Evolutionary conservation across 2,888 invertebrate genomes (phyloP), one percentile per base, ranked within the genome.

Genomic region (Corbicula japonica): DNA sequence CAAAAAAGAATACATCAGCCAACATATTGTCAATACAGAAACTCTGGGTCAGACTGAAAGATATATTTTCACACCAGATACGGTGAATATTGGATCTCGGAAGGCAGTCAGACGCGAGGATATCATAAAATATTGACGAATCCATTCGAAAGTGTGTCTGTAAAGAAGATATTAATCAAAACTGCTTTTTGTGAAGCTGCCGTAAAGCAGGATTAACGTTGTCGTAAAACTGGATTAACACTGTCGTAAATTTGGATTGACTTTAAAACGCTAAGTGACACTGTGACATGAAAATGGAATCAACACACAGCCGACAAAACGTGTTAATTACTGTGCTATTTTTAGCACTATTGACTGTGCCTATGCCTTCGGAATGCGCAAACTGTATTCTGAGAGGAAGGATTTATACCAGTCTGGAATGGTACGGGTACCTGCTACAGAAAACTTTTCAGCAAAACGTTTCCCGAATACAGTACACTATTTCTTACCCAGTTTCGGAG

Each of bases 351-450:
- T 30, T 72, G 34, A 62, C 71, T 62, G 52, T 48, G n/a, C 50
- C 65, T n/a, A 41, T 61, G 38, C 71, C 71, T 0, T 52, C n/a
- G 15, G 38, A 71, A 8, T 76, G 35, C 8, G 66, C 44, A 52
- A 78, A 70, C 26, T 89, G 89, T 70, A 87, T 87, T 12, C 80
- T 89, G 18, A 89, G 89, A 61, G 91, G 91, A 23, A 83, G 87
- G 23, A 75, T 90, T 28, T 86, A 84, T 69, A 90, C 91, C 15
- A 76, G 86, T 26, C 74, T 87, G 48, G 86, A 85, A 26, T 91
- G 91, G 91, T 90, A 91, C 68, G 91, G 91, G 0, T 91, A 90
- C 63, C 63, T 91, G 18, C 77, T 91, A 1, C 88, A 89, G 83
- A 91, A 91, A 66, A 89, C 90, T 21, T 90, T 91, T 70, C 86